Conservation (phyloP, 2,797 vertebrate genomes). For the Melanotaenia trifasciata region DNA sequence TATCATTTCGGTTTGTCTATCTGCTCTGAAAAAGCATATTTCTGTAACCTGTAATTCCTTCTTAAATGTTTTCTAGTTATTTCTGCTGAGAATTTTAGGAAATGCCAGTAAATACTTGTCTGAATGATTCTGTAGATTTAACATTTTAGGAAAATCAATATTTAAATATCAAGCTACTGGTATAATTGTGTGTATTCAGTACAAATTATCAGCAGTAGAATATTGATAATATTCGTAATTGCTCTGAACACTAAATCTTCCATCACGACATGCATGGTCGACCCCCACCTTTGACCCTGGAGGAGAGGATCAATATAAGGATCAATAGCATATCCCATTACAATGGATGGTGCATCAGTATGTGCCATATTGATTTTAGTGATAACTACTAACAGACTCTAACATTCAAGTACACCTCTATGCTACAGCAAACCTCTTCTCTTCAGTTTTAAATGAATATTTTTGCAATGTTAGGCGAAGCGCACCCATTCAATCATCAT, state of each 20-base stretch:
- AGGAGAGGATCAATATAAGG: constrained; percentile 52
- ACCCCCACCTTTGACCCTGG: constrained; percentile 54
- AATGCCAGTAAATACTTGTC: not conserved
- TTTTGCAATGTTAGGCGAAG: not conserved
- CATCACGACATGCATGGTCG: constrained; percentile 20
- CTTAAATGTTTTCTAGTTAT: not conserved
- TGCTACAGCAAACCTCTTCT: not conserved
- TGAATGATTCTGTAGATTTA: not conserved
- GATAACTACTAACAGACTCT: constrained; percentile 24
- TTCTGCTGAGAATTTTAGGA: not conserved
- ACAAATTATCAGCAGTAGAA: not conserved
- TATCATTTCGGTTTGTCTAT: not conserved
- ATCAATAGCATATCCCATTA: constrained; percentile 57
- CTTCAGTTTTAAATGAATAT: constrained; percentile 3
- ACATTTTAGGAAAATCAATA: not conserved
- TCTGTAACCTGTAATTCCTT: not conserved
- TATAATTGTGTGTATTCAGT: not conserved
- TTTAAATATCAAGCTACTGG: not conserved
- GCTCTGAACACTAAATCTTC: not conserved
- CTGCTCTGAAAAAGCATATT: not conserved
- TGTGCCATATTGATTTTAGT: constrained; percentile 28
- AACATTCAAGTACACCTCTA: constrained; percentile 6
- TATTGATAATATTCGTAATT: not conserved
- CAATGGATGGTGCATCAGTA: constrained; percentile 40
- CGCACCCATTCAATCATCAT: not conserved